Percentiles rank a stretch among this genome's conserved stretches.
Evolutionary conservation across 2,888 invertebrate genomes (phyloP).

Genomic region (Hypena proboscidalis): DNA sequence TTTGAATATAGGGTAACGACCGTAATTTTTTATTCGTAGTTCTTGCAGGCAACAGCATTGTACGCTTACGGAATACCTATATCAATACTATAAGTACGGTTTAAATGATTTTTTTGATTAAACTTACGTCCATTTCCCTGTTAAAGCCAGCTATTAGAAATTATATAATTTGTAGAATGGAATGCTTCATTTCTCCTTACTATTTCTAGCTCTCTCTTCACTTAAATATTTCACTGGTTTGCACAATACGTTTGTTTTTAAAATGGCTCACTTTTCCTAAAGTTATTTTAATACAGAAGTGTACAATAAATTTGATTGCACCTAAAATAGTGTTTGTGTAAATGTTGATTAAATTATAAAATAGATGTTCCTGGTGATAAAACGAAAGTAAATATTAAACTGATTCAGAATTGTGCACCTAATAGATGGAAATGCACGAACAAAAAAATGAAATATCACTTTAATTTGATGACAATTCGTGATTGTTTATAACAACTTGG

Average conservation of each 20-base stretch:
- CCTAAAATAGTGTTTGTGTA: constrained; percentile 69
- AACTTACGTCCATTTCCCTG: constrained; percentile 83
- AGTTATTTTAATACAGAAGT: constrained; percentile 63
- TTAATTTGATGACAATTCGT: constrained; percentile 42
- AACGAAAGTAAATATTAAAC: constrained; percentile 53
- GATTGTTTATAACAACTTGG: constrained; percentile 35
- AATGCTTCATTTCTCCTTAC: constrained; percentile 84
- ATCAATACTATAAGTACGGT: constrained; percentile 55
- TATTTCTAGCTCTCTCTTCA: constrained; percentile 81
- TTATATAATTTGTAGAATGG: constrained; percentile 80
- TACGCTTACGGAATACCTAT: constrained; percentile 55
- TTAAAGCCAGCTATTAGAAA: constrained; percentile 83
- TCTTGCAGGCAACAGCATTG: constrained; percentile 58
- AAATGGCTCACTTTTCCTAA: constrained; percentile 85
- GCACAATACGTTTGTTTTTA: constrained; percentile 83
- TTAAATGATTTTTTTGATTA: constrained; percentile 56
- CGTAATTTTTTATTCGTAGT: constrained; percentile 52
- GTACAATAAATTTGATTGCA: constrained; percentile 68
- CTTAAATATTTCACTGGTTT: constrained; percentile 81
- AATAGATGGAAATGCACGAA: constrained; percentile 67
- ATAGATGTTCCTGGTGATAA: constrained; percentile 54
- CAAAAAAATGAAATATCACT: constrained; percentile 47
- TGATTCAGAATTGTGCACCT: constrained; percentile 60
- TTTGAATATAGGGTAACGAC: constrained; percentile 50
- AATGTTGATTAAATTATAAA: constrained; percentile 54